phyloP scores from a whole-genome alignment of 2,113 vertebrate species.

The Myanophis thanlyinensis region DNA sequence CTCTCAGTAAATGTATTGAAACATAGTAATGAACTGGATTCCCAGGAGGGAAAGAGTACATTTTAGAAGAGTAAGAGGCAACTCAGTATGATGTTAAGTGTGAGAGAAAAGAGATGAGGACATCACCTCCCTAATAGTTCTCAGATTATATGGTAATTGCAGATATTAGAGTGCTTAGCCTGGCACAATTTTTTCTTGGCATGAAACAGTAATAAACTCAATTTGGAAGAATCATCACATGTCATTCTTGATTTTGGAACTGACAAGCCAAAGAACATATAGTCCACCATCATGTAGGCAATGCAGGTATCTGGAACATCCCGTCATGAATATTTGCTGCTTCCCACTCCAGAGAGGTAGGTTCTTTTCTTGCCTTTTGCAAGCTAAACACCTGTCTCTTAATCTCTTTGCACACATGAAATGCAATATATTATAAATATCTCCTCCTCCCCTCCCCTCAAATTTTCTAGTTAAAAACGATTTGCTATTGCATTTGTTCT shows the following conservation, averaged over 20 bases:
- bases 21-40: not conserved
- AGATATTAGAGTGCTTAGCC: not conserved
- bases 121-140: not conserved
- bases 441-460: not conserved
- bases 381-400: not conserved
- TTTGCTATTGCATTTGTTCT: slow-evolving; percentile 42
- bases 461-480: slow-evolving; percentile 27
- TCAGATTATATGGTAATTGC: not conserved
- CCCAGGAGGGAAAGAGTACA: no score
- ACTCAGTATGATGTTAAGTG: not conserved
- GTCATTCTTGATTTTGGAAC: not conserved
- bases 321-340: not conserved
- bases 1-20: not conserved
- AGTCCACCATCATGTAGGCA: not conserved
- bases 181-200: not conserved
- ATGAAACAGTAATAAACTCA: not conserved
- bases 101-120: not conserved
- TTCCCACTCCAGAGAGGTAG: slow-evolving; percentile 30
- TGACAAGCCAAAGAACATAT: slow-evolving; percentile 11
- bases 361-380: not conserved
- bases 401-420: not conserved
- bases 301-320: slow-evolving; percentile 8
- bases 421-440: not conserved
- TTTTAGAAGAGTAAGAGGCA: not conserved
- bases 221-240: not conserved